phyloP scores from a whole-genome alignment of 2,113 vertebrate genomes.

The Hydrochoerus hydrochaeris region DNA sequence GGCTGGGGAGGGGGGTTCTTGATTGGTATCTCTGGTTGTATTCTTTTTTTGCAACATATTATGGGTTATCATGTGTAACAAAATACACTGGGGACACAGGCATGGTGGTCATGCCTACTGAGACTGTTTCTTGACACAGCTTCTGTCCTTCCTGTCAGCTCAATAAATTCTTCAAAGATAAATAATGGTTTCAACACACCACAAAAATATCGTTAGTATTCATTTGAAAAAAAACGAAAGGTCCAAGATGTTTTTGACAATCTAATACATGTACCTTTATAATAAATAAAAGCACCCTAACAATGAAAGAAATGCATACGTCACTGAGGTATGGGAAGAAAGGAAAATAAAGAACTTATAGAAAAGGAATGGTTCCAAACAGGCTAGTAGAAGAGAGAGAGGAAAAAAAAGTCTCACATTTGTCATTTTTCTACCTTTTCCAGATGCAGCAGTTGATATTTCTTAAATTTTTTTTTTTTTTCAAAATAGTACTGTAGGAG shows the following conservation, averaged over 20 bases:
- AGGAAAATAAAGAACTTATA: not conserved
- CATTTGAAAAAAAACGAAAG: conserved; percentile 4
- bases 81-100: not conserved
- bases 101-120: not conserved
- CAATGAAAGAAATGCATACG: not conserved
- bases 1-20: not conserved
- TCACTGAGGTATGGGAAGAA: not conserved
- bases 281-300: not conserved
- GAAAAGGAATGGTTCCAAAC: not conserved
- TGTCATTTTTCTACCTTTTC: not conserved
- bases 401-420: not conserved
- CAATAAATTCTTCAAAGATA: conserved; percentile 32
- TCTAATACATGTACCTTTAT: not conserved
- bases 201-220: not conserved
- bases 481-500: not conserved
- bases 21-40: not conserved
- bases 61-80: not conserved
- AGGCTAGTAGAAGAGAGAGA: not conserved
- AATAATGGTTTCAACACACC: not conserved
- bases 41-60: not conserved
- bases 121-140: not conserved
- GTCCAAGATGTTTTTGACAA: conserved; percentile 24
- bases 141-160: not conserved
- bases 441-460: not conserved
- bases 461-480: not conserved